Evolutionary conservation across 2,888 invertebrate species (phyloP).

Genomic region (Chironomus riparius): DNA sequence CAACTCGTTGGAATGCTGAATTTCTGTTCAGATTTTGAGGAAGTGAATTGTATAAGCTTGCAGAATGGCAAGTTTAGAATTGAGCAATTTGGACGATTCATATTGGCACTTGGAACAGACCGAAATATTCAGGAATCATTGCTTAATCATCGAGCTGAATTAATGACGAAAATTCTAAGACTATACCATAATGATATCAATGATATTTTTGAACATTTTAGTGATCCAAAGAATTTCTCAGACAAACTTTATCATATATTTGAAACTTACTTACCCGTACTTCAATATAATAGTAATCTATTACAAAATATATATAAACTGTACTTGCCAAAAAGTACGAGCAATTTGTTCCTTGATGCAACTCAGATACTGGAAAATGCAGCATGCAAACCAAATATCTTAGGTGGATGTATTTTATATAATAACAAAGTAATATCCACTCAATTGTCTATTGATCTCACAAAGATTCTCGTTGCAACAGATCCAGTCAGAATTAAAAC

Average conservation of each 20-base stretch:
- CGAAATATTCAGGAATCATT: slow-evolving; percentile 76
- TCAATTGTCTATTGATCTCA: slow-evolving; percentile 62
- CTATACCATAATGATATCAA: slow-evolving; percentile 81
- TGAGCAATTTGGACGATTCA: slow-evolving; percentile 70
- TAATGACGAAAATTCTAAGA: slow-evolving; percentile 64
- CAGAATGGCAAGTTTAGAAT: slow-evolving; percentile 85
- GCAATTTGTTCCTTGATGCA: slow-evolving; percentile 77
- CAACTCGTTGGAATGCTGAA: slow-evolving; percentile 85
- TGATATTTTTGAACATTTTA: slow-evolving; percentile 51
- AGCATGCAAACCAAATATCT: slow-evolving; percentile 65
- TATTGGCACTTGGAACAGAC: slow-evolving; percentile 80
- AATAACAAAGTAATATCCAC: slow-evolving; percentile 82
- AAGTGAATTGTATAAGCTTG: slow-evolving; percentile 68
- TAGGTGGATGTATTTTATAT: slow-evolving; percentile 78
- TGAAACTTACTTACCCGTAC: slow-evolving; percentile 79
- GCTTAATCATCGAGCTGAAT: slow-evolving; percentile 65
- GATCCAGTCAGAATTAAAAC: slow-evolving; percentile 78
- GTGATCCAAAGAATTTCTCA: slow-evolving; percentile 50
- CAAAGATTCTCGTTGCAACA: slow-evolving; percentile 69
- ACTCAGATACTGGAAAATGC: slow-evolving; percentile 78
- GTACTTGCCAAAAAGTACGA: slow-evolving; percentile 77
- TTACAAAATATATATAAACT: slow-evolving; percentile 76
- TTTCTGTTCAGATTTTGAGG: slow-evolving; percentile 68
- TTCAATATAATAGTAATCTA: slow-evolving; percentile 73
- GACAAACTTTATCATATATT: slow-evolving; percentile 77